A percentile compares a stretch with the other conserved stretches of the same genome.
Conservation (phyloP, 2,888 invertebrate genomes). For the Charanyca ferruginea region DNA sequence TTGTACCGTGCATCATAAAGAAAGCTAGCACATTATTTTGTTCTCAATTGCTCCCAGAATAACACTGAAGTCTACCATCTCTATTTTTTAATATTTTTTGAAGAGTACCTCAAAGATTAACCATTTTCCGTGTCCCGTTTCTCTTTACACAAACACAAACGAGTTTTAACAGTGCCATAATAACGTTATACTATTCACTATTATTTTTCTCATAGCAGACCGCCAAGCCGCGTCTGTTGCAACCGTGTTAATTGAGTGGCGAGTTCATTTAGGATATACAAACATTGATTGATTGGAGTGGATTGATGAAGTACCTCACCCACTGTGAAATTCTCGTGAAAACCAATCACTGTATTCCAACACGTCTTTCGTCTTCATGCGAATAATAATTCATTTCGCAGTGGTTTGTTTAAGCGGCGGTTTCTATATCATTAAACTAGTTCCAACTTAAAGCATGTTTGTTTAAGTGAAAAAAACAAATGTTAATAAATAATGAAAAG, state of each 20-base stretch:
- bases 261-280: constrained; percentile 57
- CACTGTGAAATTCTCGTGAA: constrained; percentile 12
- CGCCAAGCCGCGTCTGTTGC: not conserved
- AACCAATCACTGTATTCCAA: constrained; percentile 6
- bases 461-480: no score
- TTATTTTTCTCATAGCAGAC: constrained; percentile 6
- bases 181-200: constrained; percentile 1
- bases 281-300: constrained; percentile 54
- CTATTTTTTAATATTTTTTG: constrained; percentile 15
- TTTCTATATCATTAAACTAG: not conserved
- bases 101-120: constrained; percentile 13
- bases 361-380: not conserved
- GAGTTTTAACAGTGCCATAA: constrained; percentile 15
- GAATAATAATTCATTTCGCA: not conserved
- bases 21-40: constrained; percentile 1
- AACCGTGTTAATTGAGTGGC: constrained; percentile 40
- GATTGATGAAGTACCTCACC: constrained; percentile 26
- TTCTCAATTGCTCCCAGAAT: constrained; percentile 13
- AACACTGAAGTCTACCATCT: constrained; percentile 1
- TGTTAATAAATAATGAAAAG: not conserved
- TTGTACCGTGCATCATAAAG: not conserved
- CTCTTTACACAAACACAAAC: constrained; percentile 14
- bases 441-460: no score
- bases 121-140: constrained; percentile 15
- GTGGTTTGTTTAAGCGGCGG: not conserved